phyloP scores from a whole-genome alignment of 2,888 invertebrate genomes.

The Lepidonotus clava region DNA sequence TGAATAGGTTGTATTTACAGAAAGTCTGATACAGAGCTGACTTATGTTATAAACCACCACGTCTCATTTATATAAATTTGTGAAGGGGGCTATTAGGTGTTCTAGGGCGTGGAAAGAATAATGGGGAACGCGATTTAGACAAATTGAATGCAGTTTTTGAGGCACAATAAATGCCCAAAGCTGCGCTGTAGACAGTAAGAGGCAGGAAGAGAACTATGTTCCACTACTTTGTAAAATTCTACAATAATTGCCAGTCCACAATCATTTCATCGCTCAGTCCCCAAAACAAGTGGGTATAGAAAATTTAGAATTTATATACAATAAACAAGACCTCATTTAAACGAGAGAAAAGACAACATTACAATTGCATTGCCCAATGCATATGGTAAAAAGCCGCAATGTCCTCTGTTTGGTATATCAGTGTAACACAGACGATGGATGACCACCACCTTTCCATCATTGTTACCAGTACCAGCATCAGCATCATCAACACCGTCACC shows the following conservation, averaged over 20 bases:
- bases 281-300: conserved; percentile 50
- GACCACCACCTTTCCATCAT: background rate
- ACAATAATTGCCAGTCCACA: conserved; percentile 45
- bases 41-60: background rate
- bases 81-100: background rate
- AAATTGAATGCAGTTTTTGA: conserved; percentile 37
- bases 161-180: conserved; percentile 16
- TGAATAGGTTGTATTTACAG: conserved; percentile 45
- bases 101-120: conserved; percentile 41
- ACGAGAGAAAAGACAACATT: conserved; percentile 54
- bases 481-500: background rate
- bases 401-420: conserved; percentile 34
- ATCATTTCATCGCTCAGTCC: conserved; percentile 3
- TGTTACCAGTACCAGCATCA: conserved; percentile 8
- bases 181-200: conserved; percentile 14
- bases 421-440: conserved; percentile 39
- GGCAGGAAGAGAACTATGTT: conserved; percentile 42
- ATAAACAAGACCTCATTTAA: conserved; percentile 50
- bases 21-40: conserved; percentile 44
- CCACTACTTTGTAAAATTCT: conserved; percentile 33
- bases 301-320: conserved; percentile 58
- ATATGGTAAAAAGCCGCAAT: conserved; percentile 55
- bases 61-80: conserved; percentile 12
- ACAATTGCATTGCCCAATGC: conserved; percentile 56
- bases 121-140: conserved; percentile 30